These are phyloP conservation scores for Gracilinanus agilis DNA, from an alignment of 2,113 vertebrate genomes.

Conservation along the genomic window DNA sequence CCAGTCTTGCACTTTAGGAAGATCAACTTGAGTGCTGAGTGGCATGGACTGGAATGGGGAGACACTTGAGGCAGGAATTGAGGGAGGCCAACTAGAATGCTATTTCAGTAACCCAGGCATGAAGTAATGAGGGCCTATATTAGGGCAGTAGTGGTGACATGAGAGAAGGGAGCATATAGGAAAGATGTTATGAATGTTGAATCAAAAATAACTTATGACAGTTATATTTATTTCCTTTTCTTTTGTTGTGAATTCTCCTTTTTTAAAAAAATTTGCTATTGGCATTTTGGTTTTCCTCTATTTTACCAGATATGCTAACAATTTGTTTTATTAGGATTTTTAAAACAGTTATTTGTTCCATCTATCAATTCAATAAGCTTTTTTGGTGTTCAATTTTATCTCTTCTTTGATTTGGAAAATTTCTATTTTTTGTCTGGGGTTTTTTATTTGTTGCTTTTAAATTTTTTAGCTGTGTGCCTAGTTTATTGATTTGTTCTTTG, in stretches of 20 bases:
- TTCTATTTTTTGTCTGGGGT: background rate
- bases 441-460: background rate
- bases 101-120: too few relatives aligned
- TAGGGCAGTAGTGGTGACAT: too few relatives aligned
- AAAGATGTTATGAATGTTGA: background rate
- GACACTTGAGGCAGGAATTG: too few relatives aligned
- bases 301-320: background rate
- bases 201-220: background rate
- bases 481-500: background rate
- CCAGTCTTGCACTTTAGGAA: too few relatives aligned
- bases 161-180: too few relatives aligned
- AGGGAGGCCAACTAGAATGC: too few relatives aligned
- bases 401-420: background rate
- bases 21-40: too few relatives aligned
- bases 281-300: background rate
- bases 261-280: background rate
- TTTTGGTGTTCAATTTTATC: background rate
- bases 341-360: background rate
- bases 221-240: background rate
- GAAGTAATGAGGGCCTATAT: too few relatives aligned
- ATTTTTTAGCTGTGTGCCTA: background rate
- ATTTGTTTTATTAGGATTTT: background rate
- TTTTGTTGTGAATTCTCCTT: background rate
- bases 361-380: background rate
- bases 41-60: too few relatives aligned